phyloP scores from a whole-genome alignment of 2,113 vertebrate species.

The Salvator merianae region DNA sequence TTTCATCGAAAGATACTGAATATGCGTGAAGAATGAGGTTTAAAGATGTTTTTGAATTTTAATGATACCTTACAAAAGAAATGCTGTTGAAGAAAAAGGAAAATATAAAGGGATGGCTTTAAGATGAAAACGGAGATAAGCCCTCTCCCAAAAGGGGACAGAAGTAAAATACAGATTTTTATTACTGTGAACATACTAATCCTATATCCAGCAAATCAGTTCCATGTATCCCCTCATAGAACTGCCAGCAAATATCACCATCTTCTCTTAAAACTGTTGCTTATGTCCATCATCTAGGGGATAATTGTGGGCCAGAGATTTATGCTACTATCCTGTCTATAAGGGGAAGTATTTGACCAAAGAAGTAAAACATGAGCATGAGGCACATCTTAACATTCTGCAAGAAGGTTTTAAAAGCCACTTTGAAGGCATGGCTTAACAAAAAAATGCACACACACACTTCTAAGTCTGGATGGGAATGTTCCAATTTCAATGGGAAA shows the following conservation, averaged over 20 bases:
- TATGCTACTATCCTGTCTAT: background rate
- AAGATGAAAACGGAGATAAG: background rate
- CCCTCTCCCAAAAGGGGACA: too few species aligned
- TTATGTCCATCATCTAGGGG: slow-evolving; percentile 12
- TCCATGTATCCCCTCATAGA: background rate
- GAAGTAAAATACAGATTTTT: background rate
- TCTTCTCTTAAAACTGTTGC: background rate
- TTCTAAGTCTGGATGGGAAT: too few species aligned
- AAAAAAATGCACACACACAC: too few species aligned
- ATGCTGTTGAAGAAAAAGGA: background rate
- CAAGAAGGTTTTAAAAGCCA: background rate
- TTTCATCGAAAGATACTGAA: background rate
- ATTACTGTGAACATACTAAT: background rate
- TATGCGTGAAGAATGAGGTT: background rate
- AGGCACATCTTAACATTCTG: background rate
- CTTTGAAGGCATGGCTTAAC: background rate
- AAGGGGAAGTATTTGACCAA: background rate
- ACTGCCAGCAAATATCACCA: background rate
- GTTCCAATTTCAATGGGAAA: too few species aligned
- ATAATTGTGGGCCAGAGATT: background rate
- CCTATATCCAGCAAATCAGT: background rate
- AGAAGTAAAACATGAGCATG: background rate
- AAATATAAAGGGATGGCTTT: fast-evolving
- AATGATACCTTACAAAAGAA: background rate
- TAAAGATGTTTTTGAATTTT: background rate